These are phyloP conservation scores for Chaenodraco wilsoni DNA, from an alignment of 2,797 vertebrate genomes.

Conservation along the genomic window DNA sequence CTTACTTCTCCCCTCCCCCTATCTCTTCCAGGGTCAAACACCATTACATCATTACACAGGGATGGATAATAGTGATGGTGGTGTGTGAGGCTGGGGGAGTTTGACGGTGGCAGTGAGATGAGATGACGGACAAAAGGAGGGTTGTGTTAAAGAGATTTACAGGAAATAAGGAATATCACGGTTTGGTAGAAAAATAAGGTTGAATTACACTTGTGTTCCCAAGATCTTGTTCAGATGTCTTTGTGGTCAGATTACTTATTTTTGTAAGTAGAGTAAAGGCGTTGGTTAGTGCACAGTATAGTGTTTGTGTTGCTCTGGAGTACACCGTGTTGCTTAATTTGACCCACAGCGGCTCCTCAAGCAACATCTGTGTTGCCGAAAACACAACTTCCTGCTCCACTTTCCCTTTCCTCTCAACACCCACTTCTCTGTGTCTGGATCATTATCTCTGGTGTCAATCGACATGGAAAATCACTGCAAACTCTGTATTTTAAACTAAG, in stretches of 20 bases:
- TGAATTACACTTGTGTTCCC: constrained; percentile 21
- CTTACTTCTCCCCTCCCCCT: constrained; percentile 66
- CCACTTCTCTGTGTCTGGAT: constrained; percentile 29
- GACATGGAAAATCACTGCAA: constrained; percentile 12
- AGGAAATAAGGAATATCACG: constrained; percentile 29
- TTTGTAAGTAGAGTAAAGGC: constrained; percentile 32
- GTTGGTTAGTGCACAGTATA: constrained; percentile 27
- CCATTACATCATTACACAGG: constrained; percentile 78
- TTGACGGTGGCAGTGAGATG: constrained; percentile 17
- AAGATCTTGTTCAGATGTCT: constrained; percentile 29
- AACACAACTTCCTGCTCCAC: constrained; percentile 63
- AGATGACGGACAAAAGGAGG: constrained; percentile 59
- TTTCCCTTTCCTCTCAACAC: constrained; percentile 44
- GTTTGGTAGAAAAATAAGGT: constrained; percentile 20
- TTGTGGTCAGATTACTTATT: constrained; percentile 37
- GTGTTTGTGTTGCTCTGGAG: constrained; percentile 61
- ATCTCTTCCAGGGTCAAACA: constrained; percentile 79
- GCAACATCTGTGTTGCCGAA: constrained; percentile 73
- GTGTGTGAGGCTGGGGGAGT: constrained; percentile 32
- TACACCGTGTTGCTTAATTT: constrained; percentile 70
- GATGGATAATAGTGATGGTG: constrained; percentile 66
- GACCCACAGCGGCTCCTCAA: constrained; percentile 70
- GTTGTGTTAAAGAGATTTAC: constrained; percentile 40
- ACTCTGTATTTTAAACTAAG: constrained; percentile 1
- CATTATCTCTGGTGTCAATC: constrained; percentile 18